phyloP scores from a whole-genome alignment of 1,140 invertebrate species.

The Zaprionus lachaisei region DNA sequence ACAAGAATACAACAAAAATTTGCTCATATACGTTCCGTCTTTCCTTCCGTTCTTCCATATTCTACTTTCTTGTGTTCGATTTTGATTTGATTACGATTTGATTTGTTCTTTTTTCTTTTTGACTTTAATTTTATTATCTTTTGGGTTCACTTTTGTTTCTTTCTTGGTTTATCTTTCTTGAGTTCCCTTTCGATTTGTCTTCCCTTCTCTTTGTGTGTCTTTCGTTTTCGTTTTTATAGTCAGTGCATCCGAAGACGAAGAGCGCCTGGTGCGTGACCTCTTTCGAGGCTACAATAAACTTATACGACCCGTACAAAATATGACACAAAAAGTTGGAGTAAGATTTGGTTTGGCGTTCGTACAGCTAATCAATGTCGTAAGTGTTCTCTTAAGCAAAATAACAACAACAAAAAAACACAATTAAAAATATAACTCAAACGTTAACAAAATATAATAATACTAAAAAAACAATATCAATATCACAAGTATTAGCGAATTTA shows the following conservation, averaged over 20 bases:
- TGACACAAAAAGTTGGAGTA: slow-evolving; percentile 98
- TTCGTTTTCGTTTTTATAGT: slow-evolving; percentile 71
- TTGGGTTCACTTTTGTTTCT: neutral
- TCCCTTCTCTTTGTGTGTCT: slow-evolving; percentile 9
- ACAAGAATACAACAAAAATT: slow-evolving; percentile 61
- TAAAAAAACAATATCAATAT: slow-evolving; percentile 29
- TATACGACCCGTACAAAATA: slow-evolving; percentile 98
- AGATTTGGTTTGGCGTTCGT: slow-evolving; percentile 98
- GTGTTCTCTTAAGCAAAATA: slow-evolving; percentile 85
- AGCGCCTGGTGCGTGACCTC: slow-evolving; percentile 96
- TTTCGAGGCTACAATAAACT: slow-evolving; percentile 99
- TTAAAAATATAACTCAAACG: slow-evolving; percentile 44
- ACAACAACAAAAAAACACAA: slow-evolving; percentile 48
- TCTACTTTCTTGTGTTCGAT: slow-evolving; percentile 42
- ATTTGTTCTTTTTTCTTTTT: neutral
- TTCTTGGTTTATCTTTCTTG: neutral
- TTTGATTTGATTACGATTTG: neutral
- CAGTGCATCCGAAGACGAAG: slow-evolving; percentile 93
- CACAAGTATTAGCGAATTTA: slow-evolving; percentile 43
- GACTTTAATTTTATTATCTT: neutral
- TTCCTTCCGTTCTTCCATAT: slow-evolving; percentile 62
- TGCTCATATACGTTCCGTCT: slow-evolving; percentile 69
- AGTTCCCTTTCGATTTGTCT: neutral
- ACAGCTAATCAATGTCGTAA: slow-evolving; percentile 99
- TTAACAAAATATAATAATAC: slow-evolving; percentile 44